These are phyloP conservation scores for Oligia strigilis DNA, from an alignment of 2,888 invertebrate species.

Conservation along the genomic window DNA sequence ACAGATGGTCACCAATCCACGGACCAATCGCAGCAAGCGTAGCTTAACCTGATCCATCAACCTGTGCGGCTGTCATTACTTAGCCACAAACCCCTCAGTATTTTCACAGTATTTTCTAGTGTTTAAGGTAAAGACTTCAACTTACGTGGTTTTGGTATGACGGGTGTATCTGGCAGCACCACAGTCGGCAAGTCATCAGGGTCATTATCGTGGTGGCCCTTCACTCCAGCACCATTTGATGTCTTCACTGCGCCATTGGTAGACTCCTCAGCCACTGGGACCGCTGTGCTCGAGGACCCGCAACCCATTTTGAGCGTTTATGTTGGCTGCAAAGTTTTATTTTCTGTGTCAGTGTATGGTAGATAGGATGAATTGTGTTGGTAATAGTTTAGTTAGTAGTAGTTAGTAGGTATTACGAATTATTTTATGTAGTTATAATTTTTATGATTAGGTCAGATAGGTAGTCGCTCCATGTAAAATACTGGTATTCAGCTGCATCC, in stretches of 20 bases:
- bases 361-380: not conserved
- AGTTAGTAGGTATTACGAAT: no score
- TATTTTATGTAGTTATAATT: no score
- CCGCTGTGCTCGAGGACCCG: conserved; percentile 85
- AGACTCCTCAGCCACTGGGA: conserved; percentile 73
- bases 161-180: conserved; percentile 84
- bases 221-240: conserved; percentile 68
- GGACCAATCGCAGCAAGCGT: no score
- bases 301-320: conserved; percentile 83
- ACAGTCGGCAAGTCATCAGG: conserved; percentile 83
- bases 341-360: not conserved
- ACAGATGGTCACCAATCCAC: no score
- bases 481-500: no score
- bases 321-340: conserved; percentile 32
- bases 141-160: conserved; percentile 84
- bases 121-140: not conserved
- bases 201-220: conserved; percentile 74
- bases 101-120: not conserved
- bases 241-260: conserved; percentile 73
- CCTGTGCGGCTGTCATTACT: not conserved
- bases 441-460: no score
- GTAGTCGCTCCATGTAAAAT: no score
- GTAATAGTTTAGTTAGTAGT: not conserved
- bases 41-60: not conserved
- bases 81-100: not conserved